Conservation (phyloP, 2,797 vertebrate genomes). For the Enteromius mattozi region DNA sequence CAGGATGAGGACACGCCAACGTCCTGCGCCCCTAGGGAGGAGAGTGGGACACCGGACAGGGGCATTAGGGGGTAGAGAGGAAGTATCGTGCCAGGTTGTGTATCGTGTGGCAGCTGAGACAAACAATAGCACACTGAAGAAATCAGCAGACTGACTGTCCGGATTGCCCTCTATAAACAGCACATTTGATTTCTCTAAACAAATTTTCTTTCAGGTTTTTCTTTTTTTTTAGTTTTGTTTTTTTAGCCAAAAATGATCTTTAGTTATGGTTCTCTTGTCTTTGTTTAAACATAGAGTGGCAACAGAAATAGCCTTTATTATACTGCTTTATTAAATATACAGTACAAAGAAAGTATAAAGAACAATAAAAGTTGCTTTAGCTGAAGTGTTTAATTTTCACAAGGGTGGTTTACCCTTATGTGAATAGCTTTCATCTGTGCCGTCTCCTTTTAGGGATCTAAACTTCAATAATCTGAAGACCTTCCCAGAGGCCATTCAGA, state of each 20-base stretch:
- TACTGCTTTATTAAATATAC: neutral
- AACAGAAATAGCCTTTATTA: constrained; percentile 4
- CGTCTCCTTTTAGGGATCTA: constrained; percentile 85
- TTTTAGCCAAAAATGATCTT: neutral
- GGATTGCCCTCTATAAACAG: neutral
- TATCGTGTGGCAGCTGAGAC: constrained; percentile 47
- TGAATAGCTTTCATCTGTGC: constrained; percentile 27
- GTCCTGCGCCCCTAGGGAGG: constrained; percentile 56
- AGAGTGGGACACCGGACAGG: constrained; percentile 40
- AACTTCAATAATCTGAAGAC: constrained; percentile 94
- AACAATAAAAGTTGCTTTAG: neutral
- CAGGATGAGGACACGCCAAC: constrained; percentile 84
- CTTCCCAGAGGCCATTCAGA: constrained; percentile 93
- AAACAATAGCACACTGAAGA: constrained; percentile 47
- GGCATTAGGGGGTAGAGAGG: constrained; percentile 39
- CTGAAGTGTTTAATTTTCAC: neutral
- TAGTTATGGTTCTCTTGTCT: neutral
- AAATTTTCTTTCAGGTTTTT: neutral
- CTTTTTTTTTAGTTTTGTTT: neutral
- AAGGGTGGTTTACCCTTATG: constrained; percentile 2
- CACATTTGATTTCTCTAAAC: neutral
- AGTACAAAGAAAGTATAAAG: neutral
- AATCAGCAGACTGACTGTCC: constrained; percentile 15
- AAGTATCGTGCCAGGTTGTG: constrained; percentile 35
- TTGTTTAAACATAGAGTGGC: neutral